Percentiles rank a stretch among this genome's conserved stretches.
Conservation (phyloP, 2,113 vertebrate species). For the Brachyhypopomus gauderio region DNA sequence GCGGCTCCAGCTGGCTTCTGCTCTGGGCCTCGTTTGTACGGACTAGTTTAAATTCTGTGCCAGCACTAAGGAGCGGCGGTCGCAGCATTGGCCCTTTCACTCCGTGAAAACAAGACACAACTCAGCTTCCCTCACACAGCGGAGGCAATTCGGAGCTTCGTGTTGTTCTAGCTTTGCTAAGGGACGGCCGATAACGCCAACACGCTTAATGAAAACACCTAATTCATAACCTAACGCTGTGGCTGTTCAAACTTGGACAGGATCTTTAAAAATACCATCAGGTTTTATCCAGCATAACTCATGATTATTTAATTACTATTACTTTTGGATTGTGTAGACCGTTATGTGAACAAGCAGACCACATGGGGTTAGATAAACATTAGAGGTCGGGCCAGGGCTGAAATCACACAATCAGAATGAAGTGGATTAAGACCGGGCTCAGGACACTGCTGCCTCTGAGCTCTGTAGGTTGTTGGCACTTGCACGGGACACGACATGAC, state of each 20-base stretch:
- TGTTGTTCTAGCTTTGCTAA: neutral
- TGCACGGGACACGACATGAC: neutral
- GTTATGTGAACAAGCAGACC: neutral
- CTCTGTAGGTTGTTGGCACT: neutral
- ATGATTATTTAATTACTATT: neutral
- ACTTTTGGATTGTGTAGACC: neutral
- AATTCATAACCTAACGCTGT: neutral
- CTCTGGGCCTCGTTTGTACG: neutral
- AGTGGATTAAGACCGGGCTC: neutral
- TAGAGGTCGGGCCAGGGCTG: neutral
- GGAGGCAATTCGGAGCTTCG: neutral
- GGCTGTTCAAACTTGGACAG: neutral
- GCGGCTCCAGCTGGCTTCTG: neutral
- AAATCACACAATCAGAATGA: neutral
- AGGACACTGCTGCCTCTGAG: neutral
- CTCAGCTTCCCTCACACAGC: neutral
- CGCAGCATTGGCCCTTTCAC: neutral
- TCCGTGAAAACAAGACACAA: neutral
- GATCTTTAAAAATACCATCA: neutral
- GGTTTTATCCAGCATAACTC: neutral
- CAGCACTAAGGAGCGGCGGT: neutral
- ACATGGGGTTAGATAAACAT: neutral
- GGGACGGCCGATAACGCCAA: neutral
- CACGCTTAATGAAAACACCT: neutral
- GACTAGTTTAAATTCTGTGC: conserved; percentile 34